phyloP scores from a whole-genome alignment of 2,113 vertebrate genomes.

The Scomber colias region DNA sequence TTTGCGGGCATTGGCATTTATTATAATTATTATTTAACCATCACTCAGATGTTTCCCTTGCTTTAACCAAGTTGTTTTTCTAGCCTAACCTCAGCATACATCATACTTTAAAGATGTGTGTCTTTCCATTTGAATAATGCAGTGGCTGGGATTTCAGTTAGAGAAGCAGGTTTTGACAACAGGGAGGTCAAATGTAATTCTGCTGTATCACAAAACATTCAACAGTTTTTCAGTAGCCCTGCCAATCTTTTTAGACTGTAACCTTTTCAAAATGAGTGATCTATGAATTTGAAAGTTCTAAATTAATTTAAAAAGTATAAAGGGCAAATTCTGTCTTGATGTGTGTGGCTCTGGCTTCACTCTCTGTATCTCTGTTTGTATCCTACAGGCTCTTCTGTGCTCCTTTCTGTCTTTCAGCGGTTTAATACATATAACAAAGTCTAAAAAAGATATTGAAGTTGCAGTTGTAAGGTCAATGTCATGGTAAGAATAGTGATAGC shows the following conservation, averaged over 20 bases:
- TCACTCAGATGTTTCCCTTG: not conserved
- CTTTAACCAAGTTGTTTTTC: not conserved
- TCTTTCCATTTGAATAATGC: not conserved
- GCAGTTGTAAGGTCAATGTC: not conserved
- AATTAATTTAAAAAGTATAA: constrained; percentile 10
- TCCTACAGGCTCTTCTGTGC: too few species aligned
- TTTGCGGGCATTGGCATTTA: too few species aligned
- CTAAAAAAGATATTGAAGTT: not conserved
- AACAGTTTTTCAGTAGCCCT: not conserved
- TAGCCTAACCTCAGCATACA: not conserved
- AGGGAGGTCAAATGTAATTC: not conserved
- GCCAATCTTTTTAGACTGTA: not conserved
- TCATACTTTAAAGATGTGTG: not conserved
- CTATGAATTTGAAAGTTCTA: not conserved
- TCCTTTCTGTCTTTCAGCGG: too few species aligned
- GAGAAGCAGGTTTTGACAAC: not conserved
- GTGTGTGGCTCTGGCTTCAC: not conserved
- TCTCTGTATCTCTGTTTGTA: too few species aligned
- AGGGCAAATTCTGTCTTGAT: constrained; percentile 2
- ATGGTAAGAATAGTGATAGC: not conserved
- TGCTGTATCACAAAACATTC: not conserved
- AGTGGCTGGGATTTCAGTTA: not conserved
- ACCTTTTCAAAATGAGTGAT: constrained; percentile 8
- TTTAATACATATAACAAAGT: not conserved
- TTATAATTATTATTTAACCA: not conserved